phyloP scores from a whole-genome alignment of 2,797 vertebrate genomes.

The Esox lucius region DNA sequence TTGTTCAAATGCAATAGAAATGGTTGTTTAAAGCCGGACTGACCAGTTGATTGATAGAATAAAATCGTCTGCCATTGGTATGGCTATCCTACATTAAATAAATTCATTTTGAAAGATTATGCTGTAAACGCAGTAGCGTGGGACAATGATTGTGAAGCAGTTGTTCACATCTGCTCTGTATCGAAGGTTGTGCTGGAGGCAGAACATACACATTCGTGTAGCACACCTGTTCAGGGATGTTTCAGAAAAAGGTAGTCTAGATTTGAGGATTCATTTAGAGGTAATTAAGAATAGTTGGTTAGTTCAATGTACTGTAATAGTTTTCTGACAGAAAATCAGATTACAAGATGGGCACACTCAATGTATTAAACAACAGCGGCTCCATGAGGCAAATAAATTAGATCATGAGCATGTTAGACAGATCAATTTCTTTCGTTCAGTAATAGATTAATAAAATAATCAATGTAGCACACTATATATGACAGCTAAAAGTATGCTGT shows the following conservation, averaged over 20 bases:
- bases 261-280: background rate
- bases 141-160: slow-evolving; percentile 14
- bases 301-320: background rate
- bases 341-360: background rate
- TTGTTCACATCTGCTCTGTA: slow-evolving; percentile 28
- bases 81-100: no score
- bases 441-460: background rate
- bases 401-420: background rate
- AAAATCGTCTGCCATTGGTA: no score
- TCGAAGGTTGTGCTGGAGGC: slow-evolving; percentile 21
- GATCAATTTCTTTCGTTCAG: background rate
- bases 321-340: background rate
- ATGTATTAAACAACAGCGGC: slow-evolving; percentile 37
- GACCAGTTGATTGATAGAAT: background rate
- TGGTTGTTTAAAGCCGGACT: background rate
- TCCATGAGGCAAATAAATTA: slow-evolving; percentile 25
- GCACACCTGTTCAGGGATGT: background rate
- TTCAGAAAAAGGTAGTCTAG: background rate
- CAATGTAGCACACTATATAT: background rate
- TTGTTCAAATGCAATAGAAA: no score
- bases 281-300: background rate
- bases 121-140: background rate
- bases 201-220: slow-evolving; percentile 1
- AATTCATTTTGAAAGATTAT: no score
- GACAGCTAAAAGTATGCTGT: background rate